Evolutionary conservation across 2,797 vertebrate genomes (phyloP).

Genomic region (Falco columbarius): DNA sequence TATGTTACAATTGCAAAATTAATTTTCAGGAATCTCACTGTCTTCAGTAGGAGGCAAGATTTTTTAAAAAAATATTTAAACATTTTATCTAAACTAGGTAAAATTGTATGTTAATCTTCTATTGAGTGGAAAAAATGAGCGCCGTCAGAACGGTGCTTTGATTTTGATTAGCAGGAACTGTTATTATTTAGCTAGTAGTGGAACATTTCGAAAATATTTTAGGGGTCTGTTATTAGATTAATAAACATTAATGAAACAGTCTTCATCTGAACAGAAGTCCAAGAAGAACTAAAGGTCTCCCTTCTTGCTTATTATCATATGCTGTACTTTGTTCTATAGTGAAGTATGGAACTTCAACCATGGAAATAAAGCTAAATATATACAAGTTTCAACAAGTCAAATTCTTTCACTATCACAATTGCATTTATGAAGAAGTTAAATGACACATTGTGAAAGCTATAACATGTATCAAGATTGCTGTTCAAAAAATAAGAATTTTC

Average conservation of each 20-base stretch:
- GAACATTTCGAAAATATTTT: neutral
- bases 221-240: neutral
- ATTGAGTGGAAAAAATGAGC: neutral
- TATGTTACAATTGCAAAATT: neutral
- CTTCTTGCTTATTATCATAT: neutral
- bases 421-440: neutral
- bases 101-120: neutral
- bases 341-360: neutral
- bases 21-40: neutral
- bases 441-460: neutral
- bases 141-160: neutral
- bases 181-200: neutral
- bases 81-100: neutral
- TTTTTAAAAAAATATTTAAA: neutral
- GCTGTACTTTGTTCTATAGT: neutral
- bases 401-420: neutral
- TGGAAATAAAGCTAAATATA: neutral
- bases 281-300: neutral
- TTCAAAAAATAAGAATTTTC: neutral
- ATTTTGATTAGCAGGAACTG: neutral
- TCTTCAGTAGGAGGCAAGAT: neutral
- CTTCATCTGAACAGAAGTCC: neutral
- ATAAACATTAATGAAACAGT: neutral
- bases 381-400: neutral
- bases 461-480: neutral